These are phyloP conservation scores for Sinohyriopsis cumingii DNA, from an alignment of 2,888 invertebrate species.

Conservation along the genomic window DNA sequence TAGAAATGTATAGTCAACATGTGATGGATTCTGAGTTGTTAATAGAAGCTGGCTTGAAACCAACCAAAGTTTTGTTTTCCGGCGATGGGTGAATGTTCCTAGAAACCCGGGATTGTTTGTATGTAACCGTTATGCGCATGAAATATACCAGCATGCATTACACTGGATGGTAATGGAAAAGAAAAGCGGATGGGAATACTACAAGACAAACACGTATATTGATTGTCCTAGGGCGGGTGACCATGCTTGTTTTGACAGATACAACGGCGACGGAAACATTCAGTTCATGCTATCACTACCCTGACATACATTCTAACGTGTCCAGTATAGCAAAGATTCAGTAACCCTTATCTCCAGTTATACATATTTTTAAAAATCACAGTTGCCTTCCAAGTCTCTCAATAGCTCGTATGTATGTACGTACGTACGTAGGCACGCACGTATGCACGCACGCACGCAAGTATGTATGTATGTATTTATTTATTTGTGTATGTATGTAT, in stretches of 20 bases:
- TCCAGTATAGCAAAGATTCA: too few relatives aligned
- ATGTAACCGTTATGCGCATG: slow-evolving; percentile 61
- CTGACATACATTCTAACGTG: not conserved
- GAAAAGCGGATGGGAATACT: slow-evolving; percentile 51
- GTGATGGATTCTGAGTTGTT: slow-evolving; percentile 50
- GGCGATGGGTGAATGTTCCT: slow-evolving; percentile 58
- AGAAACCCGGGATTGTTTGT: slow-evolving; percentile 64
- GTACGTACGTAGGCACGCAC: too few relatives aligned
- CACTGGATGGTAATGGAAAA: slow-evolving; percentile 52
- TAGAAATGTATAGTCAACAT: slow-evolving; percentile 62
- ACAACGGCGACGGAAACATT: slow-evolving; percentile 63
- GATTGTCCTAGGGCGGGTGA: slow-evolving; percentile 46
- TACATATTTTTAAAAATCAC: too few relatives aligned
- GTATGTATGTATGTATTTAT: too few relatives aligned
- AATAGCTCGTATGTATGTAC: too few relatives aligned
- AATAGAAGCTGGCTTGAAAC: slow-evolving; percentile 27
- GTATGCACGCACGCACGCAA: too few relatives aligned
- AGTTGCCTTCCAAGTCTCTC: too few relatives aligned
- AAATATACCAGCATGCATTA: slow-evolving; percentile 62
- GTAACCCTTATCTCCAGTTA: too few relatives aligned
- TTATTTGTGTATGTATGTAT: too few relatives aligned
- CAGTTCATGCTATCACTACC: slow-evolving; percentile 41
- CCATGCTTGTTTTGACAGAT: slow-evolving; percentile 63
- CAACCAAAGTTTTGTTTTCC: slow-evolving; percentile 53
- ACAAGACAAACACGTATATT: slow-evolving; percentile 49